A percentile compares a stretch with the other conserved stretches of the same genome.
phyloP scores from a whole-genome alignment of 2,113 vertebrate species.

The Burhinus oedicnemus region DNA sequence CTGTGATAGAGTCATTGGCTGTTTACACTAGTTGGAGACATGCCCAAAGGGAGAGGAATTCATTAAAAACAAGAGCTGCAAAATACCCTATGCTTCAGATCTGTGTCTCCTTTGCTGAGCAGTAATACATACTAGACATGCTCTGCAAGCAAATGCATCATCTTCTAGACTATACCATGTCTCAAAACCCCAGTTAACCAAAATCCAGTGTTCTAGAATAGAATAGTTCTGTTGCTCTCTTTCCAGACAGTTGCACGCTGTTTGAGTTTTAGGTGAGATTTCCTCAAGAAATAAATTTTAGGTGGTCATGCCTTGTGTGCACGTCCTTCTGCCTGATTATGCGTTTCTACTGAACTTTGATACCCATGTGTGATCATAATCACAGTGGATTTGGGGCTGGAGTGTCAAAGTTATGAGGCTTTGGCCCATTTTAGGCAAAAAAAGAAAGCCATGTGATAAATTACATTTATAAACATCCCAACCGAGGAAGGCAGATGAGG shows the following conservation, averaged over 20 bases:
- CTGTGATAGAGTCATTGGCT: neutral
- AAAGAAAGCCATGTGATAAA: neutral
- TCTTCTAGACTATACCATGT: neutral
- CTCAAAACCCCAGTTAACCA: neutral
- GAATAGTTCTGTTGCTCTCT: neutral
- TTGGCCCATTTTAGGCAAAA: neutral
- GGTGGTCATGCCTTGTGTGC: neutral
- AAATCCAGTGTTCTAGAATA: neutral
- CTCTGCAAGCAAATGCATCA: neutral
- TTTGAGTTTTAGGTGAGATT: neutral
- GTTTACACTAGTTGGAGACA: neutral
- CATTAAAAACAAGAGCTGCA: neutral
- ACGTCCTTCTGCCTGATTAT: neutral
- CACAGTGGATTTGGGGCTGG: neutral
- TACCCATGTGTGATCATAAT: too few species aligned
- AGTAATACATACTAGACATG: neutral
- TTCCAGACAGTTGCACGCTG: neutral
- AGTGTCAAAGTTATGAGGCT: neutral
- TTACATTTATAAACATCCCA: neutral
- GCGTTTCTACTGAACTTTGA: neutral
- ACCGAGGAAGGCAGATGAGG: neutral
- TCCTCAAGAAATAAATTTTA: neutral
- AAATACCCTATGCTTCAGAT: neutral
- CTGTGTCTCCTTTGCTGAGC: neutral
- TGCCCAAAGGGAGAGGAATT: neutral